phyloP scores from a whole-genome alignment of 2,888 invertebrate species.

The Acanthosepion pharaonis region DNA sequence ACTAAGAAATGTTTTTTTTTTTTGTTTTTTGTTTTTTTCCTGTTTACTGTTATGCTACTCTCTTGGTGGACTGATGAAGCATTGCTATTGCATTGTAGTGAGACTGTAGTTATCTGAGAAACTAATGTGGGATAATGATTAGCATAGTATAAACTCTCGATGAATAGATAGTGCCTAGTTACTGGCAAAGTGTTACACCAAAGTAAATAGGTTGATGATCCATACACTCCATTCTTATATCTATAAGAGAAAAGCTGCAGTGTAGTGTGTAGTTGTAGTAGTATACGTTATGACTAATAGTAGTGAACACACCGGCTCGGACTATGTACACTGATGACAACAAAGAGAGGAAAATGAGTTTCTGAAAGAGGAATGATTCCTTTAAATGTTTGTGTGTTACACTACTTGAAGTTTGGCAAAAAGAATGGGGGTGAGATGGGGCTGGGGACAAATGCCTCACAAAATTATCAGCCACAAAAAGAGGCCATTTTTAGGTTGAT shows the following conservation, averaged over 20 bases:
- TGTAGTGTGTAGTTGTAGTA: background rate
- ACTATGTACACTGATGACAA: slow-evolving; percentile 4
- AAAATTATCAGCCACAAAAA: background rate
- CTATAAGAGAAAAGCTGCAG: background rate
- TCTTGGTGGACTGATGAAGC: background rate
- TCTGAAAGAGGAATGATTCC: background rate
- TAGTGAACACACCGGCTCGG: background rate
- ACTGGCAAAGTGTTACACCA: background rate
- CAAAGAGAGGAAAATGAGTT: background rate
- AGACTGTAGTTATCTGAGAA: slow-evolving; percentile 9
- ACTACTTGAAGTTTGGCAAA: background rate
- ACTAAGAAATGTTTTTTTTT: background rate
- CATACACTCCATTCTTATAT: background rate
- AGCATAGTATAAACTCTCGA: background rate
- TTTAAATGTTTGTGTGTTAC: background rate
- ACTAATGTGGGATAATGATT: background rate
- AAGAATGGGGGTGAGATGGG: background rate
- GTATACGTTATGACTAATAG: background rate
- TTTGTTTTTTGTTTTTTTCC: no score
- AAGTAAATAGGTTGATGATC: background rate
- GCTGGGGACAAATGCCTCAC: background rate
- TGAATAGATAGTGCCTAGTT: background rate
- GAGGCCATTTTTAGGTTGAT: no score
- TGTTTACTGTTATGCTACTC: background rate
- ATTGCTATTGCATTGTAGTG: background rate